Conservation (phyloP, 2,797 vertebrate genomes). For the Characodon lateralis region DNA sequence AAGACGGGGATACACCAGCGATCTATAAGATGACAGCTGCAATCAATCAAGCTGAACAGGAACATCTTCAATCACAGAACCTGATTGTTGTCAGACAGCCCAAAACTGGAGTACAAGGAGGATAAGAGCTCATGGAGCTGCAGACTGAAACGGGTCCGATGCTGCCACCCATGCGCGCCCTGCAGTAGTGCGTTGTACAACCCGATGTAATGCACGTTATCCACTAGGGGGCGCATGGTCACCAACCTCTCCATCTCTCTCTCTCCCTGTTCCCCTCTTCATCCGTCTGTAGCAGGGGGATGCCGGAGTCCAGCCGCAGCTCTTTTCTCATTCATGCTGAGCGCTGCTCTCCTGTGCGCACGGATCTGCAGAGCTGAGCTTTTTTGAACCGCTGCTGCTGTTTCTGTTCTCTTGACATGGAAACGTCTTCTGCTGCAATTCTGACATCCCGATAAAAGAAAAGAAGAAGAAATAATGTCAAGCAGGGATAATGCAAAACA, state of each 20-base stretch:
- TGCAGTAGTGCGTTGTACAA: slow-evolving; percentile 29
- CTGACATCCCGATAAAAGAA: slow-evolving; percentile 62
- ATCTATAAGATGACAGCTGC: slow-evolving; percentile 12
- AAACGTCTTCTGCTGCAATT: slow-evolving; percentile 64
- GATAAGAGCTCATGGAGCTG: not conserved
- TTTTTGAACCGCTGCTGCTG: slow-evolving; percentile 44
- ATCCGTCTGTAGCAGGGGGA: slow-evolving; percentile 48
- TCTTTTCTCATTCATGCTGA: slow-evolving; percentile 74
- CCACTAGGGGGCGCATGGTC: slow-evolving; percentile 65
- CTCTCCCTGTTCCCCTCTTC: slow-evolving; percentile 13
- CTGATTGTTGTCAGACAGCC: slow-evolving; percentile 26
- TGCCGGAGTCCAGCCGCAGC: slow-evolving; percentile 68
- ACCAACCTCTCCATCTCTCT: slow-evolving; percentile 26
- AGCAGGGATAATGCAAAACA: slow-evolving; percentile 66
- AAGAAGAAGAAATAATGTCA: slow-evolving; percentile 70
- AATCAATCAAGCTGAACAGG: slow-evolving; percentile 33
- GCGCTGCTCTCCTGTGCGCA: slow-evolving; percentile 72
- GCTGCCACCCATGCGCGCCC: slow-evolving; percentile 69
- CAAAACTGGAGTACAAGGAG: not conserved
- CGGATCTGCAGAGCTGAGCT: slow-evolving; percentile 68
- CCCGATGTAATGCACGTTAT: not conserved
- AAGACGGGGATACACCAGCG: not conserved
- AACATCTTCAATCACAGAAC: slow-evolving; percentile 26
- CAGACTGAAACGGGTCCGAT: slow-evolving; percentile 50
- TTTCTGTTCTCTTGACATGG: slow-evolving; percentile 52